Evolutionary conservation across 2,113 vertebrate species (phyloP).

Genomic region (Noctilio leporinus): DNA sequence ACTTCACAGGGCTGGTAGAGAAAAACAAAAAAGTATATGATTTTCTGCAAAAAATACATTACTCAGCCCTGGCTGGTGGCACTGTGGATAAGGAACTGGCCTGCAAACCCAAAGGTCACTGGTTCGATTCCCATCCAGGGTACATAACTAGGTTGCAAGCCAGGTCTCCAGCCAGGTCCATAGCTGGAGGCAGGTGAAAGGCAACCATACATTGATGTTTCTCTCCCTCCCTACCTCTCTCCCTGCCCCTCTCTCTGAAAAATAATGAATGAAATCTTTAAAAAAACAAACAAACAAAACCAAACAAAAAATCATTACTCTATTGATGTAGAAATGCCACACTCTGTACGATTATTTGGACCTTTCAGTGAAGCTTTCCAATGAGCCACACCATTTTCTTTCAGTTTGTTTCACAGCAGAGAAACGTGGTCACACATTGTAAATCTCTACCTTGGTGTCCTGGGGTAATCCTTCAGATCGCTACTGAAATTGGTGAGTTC

Average conservation of each 20-base stretch:
- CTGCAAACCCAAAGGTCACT: no score
- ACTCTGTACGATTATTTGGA: not conserved
- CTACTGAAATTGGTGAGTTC: slow-evolving; percentile 52
- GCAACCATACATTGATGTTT: no score
- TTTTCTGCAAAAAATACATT: not conserved
- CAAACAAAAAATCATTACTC: not conserved
- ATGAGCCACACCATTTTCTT: slow-evolving; percentile 53
- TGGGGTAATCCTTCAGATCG: slow-evolving; percentile 12
- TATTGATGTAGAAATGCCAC: not conserved
- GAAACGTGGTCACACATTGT: slow-evolving; percentile 41
- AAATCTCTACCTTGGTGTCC: slow-evolving; percentile 28
- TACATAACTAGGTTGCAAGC: no score
- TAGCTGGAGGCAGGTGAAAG: no score
- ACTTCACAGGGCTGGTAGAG: not conserved
- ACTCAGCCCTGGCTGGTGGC: no score
- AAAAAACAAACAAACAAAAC: no score
- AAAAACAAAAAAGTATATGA: not conserved
- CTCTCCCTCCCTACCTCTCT: no score
- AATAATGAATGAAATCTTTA: no score
- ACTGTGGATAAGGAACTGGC: no score
- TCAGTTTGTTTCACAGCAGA: slow-evolving; percentile 34
- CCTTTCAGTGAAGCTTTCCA: slow-evolving; percentile 19
- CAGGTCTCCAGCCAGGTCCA: no score
- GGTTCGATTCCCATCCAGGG: no score
- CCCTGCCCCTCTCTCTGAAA: no score